These are phyloP conservation scores for Psix sp. DNA, from an alignment of 1,140 invertebrate genomes.

Conservation along the genomic window DNA sequence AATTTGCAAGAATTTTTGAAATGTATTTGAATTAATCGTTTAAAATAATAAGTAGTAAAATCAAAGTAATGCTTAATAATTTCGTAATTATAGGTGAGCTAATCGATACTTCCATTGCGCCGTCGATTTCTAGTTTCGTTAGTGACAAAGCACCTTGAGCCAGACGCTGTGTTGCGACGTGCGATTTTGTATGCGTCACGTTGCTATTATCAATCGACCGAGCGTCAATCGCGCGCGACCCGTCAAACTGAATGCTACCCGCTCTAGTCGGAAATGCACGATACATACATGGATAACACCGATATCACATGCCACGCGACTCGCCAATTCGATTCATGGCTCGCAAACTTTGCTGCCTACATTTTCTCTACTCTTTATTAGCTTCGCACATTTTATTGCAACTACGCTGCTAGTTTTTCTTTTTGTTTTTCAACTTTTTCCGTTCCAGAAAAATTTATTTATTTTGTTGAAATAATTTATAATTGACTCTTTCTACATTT, in stretches of 20 bases:
- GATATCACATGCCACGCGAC: conserved; percentile 47
- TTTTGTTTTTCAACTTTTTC: too few species aligned
- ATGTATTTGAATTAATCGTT: too few species aligned
- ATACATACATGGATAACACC: conserved; percentile 40
- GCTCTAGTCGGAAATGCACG: conserved; percentile 42
- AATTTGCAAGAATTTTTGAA: too few species aligned
- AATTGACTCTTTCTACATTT: too few species aligned
- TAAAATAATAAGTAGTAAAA: too few species aligned
- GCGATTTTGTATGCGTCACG: conserved; percentile 57
- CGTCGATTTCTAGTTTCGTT: conserved; percentile 39
- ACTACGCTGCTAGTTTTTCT: too few species aligned
- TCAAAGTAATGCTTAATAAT: conserved; percentile 27
- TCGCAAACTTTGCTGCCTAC: conserved; percentile 33
- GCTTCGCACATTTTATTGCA: too few species aligned
- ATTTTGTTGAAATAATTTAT: too few species aligned
- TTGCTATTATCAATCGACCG: conserved; percentile 54
- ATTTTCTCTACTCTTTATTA: conserved; percentile 28
- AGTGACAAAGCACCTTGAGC: conserved; percentile 41
- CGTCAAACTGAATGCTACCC: conserved; percentile 42
- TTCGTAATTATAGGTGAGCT: conserved; percentile 47
- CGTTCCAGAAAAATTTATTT: too few species aligned
- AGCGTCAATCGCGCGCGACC: conserved; percentile 46
- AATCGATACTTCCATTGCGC: conserved; percentile 44
- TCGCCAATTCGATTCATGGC: conserved; percentile 44
- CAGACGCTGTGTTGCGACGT: conserved; percentile 40